Percentiles rank a stretch among this genome's conserved stretches.
These are phyloP conservation scores for Drosophila paramelanica DNA, from an alignment of 2,888 invertebrate genomes.

Conservation along the genomic window DNA sequence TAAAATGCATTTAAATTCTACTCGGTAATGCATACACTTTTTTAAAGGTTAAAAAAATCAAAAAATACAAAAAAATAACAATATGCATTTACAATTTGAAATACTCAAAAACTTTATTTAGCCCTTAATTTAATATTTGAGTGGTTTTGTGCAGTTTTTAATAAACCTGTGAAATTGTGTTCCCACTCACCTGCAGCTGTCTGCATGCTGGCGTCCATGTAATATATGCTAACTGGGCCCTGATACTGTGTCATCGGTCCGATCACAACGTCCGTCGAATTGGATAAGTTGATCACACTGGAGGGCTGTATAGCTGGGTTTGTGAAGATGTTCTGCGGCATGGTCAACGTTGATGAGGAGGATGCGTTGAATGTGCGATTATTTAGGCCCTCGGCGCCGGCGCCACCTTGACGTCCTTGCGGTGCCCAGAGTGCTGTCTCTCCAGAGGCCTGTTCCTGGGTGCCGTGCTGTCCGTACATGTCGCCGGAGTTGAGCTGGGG, in stretches of 20 bases:
- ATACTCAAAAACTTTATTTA: neutral
- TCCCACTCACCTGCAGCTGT: conserved; percentile 79
- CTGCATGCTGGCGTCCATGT: conserved; percentile 84
- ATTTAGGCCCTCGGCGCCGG: conserved; percentile 28
- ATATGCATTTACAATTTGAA: neutral
- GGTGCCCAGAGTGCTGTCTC: conserved; percentile 73
- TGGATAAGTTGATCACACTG: conserved; percentile 85
- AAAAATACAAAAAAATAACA: conserved; percentile 1
- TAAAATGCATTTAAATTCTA: neutral
- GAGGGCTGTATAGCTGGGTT: conserved; percentile 82
- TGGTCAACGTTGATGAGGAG: conserved; percentile 27
- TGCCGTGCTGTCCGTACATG: conserved; percentile 62
- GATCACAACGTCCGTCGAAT: conserved; percentile 86
- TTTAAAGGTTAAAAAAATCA: neutral
- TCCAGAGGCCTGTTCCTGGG: conserved; percentile 58
- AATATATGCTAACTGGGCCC: conserved; percentile 86
- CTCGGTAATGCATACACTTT: neutral
- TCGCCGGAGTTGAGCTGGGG: neutral
- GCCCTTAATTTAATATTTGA: no score
- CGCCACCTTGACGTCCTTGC: conserved; percentile 22
- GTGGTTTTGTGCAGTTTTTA: no score
- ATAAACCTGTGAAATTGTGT: neutral
- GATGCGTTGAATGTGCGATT: conserved; percentile 35
- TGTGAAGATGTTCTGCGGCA: conserved; percentile 78
- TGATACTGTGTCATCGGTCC: conserved; percentile 86